phyloP scores from a whole-genome alignment of 2,888 invertebrate genomes.

The Dusona sp. region DNA sequence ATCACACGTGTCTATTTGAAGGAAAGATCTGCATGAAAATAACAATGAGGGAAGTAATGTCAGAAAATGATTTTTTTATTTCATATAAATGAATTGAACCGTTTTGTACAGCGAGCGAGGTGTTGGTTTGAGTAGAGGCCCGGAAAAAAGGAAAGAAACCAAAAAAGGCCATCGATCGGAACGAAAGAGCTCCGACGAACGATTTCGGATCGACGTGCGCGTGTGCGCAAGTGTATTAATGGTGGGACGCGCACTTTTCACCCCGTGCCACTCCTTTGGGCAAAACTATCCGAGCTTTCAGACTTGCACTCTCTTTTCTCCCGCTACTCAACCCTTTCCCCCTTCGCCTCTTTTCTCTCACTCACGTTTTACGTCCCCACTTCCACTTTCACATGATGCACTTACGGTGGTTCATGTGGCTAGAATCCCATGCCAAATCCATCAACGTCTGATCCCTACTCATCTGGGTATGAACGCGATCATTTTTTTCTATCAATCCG shows the following conservation, averaged over 20 bases:
- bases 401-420: slow-evolving; percentile 48
- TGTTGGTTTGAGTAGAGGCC: slow-evolving; percentile 49
- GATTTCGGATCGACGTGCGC: slow-evolving; percentile 52
- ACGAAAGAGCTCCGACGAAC: slow-evolving; percentile 61
- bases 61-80: neutral
- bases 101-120: neutral
- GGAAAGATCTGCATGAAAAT: neutral
- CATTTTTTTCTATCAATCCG: slow-evolving; percentile 6
- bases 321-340: slow-evolving; percentile 17
- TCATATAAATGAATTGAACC: neutral
- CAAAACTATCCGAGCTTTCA: slow-evolving; percentile 59
- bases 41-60: neutral
- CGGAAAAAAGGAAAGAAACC: slow-evolving; percentile 31
- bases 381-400: slow-evolving; percentile 69
- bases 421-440: slow-evolving; percentile 27
- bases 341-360: slow-evolving; percentile 34
- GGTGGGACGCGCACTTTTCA: slow-evolving; percentile 54
- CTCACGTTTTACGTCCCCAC: slow-evolving; percentile 47
- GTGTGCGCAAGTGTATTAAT: slow-evolving; percentile 66
- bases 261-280: slow-evolving; percentile 38
- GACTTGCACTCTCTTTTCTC: slow-evolving; percentile 54
- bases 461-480: neutral
- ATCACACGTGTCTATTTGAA: too few relatives aligned
- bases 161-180: slow-evolving; percentile 62
- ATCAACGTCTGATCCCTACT: slow-evolving; percentile 1